These are phyloP conservation scores for Pomacea maculata DNA, from an alignment of 1,140 invertebrate genomes.

Conservation along the genomic window DNA sequence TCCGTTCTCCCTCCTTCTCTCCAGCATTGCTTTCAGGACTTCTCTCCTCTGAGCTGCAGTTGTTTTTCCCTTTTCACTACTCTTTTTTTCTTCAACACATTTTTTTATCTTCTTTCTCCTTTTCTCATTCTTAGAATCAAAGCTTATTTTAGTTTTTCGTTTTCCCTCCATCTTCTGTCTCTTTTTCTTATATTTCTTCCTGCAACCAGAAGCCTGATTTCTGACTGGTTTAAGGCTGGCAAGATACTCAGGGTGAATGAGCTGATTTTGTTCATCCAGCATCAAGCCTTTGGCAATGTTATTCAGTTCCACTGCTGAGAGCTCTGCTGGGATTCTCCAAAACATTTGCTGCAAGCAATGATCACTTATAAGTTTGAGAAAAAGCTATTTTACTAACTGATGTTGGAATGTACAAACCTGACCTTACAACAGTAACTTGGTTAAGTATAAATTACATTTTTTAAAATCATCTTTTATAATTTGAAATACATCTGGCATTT, in stretches of 20 bases:
- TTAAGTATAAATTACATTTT: too few relatives aligned
- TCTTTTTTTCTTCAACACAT: not conserved
- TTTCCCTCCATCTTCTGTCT: constrained; percentile 23
- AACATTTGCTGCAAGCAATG: constrained; percentile 53
- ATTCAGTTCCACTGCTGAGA: constrained; percentile 36
- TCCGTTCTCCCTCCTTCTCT: constrained; percentile 14
- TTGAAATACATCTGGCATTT: not conserved
- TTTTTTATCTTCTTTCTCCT: constrained; percentile 11
- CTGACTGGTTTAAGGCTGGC: constrained; percentile 1
- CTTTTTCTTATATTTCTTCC: constrained; percentile 19
- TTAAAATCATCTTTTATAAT: too few relatives aligned
- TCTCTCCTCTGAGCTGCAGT: constrained; percentile 7
- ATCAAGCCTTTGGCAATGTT: constrained; percentile 41
- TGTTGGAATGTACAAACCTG: too few relatives aligned
- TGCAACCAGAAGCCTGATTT: not conserved
- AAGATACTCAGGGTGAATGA: constrained; percentile 33
- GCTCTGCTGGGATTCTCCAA: constrained; percentile 57
- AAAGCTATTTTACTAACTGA: not conserved
- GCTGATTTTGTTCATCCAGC: constrained; percentile 43
- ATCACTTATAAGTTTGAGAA: too few relatives aligned
- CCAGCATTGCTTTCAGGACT: constrained; percentile 20
- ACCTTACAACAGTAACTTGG: too few relatives aligned
- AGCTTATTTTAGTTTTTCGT: constrained; percentile 26
- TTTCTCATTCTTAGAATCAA: constrained; percentile 21
- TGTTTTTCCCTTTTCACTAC: constrained; percentile 13